Evolutionary conservation across 2,888 invertebrate genomes (phyloP), one percentile per base, ranked within the genome.

Genomic region (Eudemis profundana): DNA sequence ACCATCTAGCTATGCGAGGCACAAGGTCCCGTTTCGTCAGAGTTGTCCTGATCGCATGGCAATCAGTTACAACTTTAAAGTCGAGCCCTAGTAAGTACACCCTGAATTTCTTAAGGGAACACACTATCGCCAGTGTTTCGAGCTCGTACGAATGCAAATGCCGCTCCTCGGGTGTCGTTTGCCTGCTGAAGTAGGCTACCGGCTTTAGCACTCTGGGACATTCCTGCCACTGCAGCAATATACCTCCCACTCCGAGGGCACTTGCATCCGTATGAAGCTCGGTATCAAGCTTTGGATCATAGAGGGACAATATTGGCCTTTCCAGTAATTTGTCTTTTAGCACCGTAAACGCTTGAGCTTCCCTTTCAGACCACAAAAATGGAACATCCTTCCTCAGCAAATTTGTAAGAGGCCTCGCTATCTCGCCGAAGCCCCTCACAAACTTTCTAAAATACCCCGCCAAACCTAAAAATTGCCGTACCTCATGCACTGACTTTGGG

Each of bases 381-480:
- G 15, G 1, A 17, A 42, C 8, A 7, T 42, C 42, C 7, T 42
- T 42, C 42, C 17, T 42, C 27, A 27, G 7, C n/a, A 27, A 27
- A 27, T 27, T 27, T 27, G 27, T 27, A 5, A 27, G 27, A 27
- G 27, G 27, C 27, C 27, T n/a, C n/a, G n/a, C n/a, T n/a, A n/a
- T n/a, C n/a, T n/a, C n/a, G n/a, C n/a, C n/a, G n/a, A n/a, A n/a
- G n/a, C n/a, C n/a, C n/a, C n/a, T n/a, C n/a, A n/a, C n/a, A n/a
- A n/a, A n/a, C n/a, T n/a, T n/a, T n/a, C n/a, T n/a, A n/a, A n/a
- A n/a, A n/a, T n/a, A n/a, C n/a, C n/a, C n/a, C n/a, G n/a, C n/a
- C n/a, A n/a, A 63, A 0, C 77, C 78, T 4, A 78, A 14, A 66
- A 82, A 81, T 40, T 77, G 75, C 12, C 77, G 68, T 0, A 79